Conservation (phyloP, 2,113 vertebrate genomes). For the Hylia prasina region DNA sequence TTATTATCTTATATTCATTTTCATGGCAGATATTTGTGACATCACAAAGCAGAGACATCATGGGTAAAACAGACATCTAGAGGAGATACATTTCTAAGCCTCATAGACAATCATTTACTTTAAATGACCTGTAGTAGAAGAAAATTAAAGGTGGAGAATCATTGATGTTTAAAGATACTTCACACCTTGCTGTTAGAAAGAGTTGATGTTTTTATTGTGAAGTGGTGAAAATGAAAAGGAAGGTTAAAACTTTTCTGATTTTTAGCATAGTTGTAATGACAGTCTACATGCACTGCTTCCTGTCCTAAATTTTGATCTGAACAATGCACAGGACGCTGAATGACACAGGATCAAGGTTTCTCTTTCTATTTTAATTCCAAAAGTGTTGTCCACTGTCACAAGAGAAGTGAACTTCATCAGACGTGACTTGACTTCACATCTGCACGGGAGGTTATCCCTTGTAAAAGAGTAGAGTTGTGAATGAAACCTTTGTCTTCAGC, state of each 20-base stretch:
- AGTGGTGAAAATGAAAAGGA: background rate
- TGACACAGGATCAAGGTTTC: background rate
- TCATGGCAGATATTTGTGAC: background rate
- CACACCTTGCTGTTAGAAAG: background rate
- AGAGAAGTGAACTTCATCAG: slow-evolving; percentile 75
- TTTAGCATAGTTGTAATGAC: slow-evolving; percentile 4
- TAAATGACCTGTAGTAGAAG: background rate
- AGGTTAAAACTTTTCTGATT: background rate
- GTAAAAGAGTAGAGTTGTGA: slow-evolving; percentile 79
- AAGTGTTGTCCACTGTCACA: slow-evolving; percentile 56
- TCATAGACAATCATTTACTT: background rate
- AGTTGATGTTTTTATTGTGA: background rate
- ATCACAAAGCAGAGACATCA: background rate
- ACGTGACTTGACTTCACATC: slow-evolving; percentile 83
- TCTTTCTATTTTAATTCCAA: background rate
- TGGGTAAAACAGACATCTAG: background rate
- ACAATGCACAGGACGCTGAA: background rate
- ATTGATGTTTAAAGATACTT: background rate
- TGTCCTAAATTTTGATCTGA: slow-evolving; percentile 39
- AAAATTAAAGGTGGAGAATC: background rate
- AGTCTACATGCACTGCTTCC: background rate
- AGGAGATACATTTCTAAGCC: background rate
- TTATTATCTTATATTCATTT: background rate
- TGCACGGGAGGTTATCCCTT: slow-evolving; percentile 82
- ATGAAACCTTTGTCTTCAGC: slow-evolving; percentile 83